Evolutionary conservation across 2,797 vertebrate species (phyloP), one percentile per base, ranked within the genome.

Genomic region (Acanthiza pusilla): DNA sequence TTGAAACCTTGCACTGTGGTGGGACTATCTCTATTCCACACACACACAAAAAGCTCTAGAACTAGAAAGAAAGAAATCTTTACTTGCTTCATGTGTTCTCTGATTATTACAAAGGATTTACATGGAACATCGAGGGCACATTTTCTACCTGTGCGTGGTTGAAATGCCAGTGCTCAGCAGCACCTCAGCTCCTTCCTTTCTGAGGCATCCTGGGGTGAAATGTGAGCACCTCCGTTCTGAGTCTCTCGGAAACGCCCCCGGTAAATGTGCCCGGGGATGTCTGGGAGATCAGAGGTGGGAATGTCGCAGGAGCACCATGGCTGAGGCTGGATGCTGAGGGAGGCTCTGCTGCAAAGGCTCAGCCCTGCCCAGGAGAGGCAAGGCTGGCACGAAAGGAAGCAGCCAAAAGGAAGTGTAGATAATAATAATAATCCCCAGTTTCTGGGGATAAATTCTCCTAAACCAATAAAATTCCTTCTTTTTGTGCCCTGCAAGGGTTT

Each of bases 341-440:
- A 72, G 51, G 48, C 38, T 38, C 65, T 13, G 48, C 57, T 63
- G 67, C 65, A 67, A 63, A 79, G 38, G 34, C 45, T 63, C 51
- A 45, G 76, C 8, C 18, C 40, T 58, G 91, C 22, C 10, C 60
- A 62, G 91, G 61, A 27, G 71, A 80, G 88, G 60, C 25, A 21
- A 62, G 26, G 17, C 2, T 88, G 82, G 57, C 71, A 70, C 18
- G 34, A 84, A 82, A 84, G 89, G 83, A 82, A 93, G 70, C 48
- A 71, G 23, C 54, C 63, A 32, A 62, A 70, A 85, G 85, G 89
- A 95, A 96, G 66, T 42, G 43, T 71, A 74, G 89, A 74, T 92
- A 70, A 5, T 21, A n/a, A n/a, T n/a, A n/a, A n/a, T n/a, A n/a
- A n/a, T n/a, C n/a, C n/a, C n/a, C n/a, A n/a, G n/a, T 26, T 74